A percentile compares a stretch with the other conserved stretches of the same genome.
Evolutionary conservation across 2,797 vertebrate species (phyloP).

Genomic region (Cheracebus regulus): DNA sequence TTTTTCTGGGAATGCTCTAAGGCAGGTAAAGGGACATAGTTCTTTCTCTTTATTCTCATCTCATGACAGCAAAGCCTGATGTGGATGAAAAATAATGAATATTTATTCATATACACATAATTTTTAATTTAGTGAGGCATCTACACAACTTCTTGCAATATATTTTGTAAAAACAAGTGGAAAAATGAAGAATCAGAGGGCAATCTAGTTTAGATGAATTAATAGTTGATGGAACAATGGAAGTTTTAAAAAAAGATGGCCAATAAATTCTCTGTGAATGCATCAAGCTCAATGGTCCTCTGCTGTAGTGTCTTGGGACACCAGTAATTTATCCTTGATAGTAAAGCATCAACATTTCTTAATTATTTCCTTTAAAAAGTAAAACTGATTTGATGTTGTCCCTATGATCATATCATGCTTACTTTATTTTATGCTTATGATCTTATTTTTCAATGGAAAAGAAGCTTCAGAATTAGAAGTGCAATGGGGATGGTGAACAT

Average conservation of each 20-base stretch:
- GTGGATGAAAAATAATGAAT: neutral
- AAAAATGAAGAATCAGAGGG: neutral
- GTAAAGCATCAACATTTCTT: neutral
- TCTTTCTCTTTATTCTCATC: neutral
- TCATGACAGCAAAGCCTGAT: neutral
- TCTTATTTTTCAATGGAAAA: neutral
- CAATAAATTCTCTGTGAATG: neutral
- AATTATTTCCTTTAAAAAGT: slow-evolving; percentile 9
- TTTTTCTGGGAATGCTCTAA: neutral
- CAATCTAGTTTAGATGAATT: neutral
- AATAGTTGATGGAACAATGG: neutral
- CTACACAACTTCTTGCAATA: neutral
- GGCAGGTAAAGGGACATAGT: neutral
- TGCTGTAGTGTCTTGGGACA: neutral
- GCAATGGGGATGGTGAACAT: neutral
- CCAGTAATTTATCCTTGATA: neutral
- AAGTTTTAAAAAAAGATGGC: neutral
- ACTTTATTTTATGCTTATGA: neutral
- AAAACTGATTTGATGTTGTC: neutral
- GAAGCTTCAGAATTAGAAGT: neutral
- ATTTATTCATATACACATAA: neutral
- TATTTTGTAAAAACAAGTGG: neutral
- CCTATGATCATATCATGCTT: neutral
- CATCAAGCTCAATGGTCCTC: neutral
- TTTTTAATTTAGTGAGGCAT: neutral